Percentiles rank a stretch among this genome's conserved stretches.
Evolutionary conservation across 2,797 vertebrate genomes (phyloP).

Genomic region (Martes flavigula): DNA sequence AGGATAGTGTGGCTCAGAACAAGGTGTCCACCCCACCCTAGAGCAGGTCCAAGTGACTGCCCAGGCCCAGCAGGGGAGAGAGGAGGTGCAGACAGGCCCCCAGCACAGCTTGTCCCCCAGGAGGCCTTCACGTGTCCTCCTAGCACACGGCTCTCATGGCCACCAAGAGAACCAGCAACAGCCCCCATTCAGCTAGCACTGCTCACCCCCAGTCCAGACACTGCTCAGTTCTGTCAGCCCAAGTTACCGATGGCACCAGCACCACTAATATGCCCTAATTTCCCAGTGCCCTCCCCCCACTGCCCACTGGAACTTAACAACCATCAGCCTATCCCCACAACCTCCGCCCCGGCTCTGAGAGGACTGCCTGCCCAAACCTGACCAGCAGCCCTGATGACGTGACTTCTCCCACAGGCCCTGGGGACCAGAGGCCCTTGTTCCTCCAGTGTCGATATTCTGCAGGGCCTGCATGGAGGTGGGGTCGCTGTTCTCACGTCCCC

Average conservation of each 20-base stretch:
- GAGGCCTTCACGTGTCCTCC: not conserved
- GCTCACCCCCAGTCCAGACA: not conserved
- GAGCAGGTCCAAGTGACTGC: not conserved
- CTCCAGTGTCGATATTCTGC: not conserved
- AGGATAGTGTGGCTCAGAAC: not conserved
- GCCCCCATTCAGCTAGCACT: not conserved
- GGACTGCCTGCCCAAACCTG: not conserved
- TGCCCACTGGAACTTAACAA: not conserved
- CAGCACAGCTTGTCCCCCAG: not conserved
- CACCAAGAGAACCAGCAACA: not conserved
- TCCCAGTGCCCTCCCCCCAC: not conserved
- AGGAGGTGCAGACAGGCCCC: too few relatives aligned
- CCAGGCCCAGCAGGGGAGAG: not conserved
- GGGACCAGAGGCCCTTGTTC: not conserved
- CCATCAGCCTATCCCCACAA: not conserved
- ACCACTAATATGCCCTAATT: not conserved
- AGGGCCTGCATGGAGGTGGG: too few relatives aligned
- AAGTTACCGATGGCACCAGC: not conserved
- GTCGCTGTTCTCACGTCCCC: not conserved
- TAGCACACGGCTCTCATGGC: not conserved
- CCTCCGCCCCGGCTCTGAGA: not conserved
- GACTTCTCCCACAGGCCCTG: not conserved
- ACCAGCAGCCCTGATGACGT: not conserved
- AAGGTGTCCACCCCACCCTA: not conserved
- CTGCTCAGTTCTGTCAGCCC: not conserved